Evolutionary conservation across 2,797 vertebrate genomes (phyloP).

Genomic region (Cossypha caffra): DNA sequence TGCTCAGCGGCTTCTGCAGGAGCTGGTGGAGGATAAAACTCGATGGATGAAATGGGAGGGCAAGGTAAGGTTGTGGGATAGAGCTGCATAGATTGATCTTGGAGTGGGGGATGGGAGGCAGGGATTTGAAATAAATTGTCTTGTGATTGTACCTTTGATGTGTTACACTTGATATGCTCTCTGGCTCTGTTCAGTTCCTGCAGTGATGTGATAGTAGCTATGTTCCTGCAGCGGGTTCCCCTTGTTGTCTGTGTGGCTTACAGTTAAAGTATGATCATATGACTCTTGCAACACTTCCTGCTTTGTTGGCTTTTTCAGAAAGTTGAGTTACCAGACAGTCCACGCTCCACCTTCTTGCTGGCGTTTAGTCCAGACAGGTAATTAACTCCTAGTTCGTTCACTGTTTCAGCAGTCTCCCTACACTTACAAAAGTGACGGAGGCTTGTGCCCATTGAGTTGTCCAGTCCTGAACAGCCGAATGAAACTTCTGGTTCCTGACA

Average conservation of each 20-base stretch:
- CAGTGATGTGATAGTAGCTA: neutral
- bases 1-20: conserved; percentile 92
- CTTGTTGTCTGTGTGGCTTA: conserved; percentile 47
- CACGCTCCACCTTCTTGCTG: conserved; percentile 97
- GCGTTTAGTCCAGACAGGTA: conserved; percentile 99
- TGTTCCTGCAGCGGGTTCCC: conserved; percentile 1
- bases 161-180: neutral
- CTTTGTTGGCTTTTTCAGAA: conserved; percentile 84
- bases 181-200: conserved; percentile 42
- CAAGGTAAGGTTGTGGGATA: conserved; percentile 82
- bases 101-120: neutral
- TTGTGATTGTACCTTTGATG: neutral
- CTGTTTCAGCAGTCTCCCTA: conserved; percentile 33
- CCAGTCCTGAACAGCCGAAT: neutral
- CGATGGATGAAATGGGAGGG: conserved; percentile 99
- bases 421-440: neutral
- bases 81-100: neutral
- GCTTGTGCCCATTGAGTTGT: neutral
- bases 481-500: neutral
- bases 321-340: conserved; percentile 98
- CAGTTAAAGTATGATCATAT: conserved; percentile 42
- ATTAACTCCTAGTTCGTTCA: conserved; percentile 39
- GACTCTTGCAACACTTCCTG: conserved; percentile 65
- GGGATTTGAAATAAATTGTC: neutral
- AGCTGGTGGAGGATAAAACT: conserved; percentile 97